Evolutionary conservation across 2,797 vertebrate species (phyloP).

Genomic region (Alectoris magna): DNA sequence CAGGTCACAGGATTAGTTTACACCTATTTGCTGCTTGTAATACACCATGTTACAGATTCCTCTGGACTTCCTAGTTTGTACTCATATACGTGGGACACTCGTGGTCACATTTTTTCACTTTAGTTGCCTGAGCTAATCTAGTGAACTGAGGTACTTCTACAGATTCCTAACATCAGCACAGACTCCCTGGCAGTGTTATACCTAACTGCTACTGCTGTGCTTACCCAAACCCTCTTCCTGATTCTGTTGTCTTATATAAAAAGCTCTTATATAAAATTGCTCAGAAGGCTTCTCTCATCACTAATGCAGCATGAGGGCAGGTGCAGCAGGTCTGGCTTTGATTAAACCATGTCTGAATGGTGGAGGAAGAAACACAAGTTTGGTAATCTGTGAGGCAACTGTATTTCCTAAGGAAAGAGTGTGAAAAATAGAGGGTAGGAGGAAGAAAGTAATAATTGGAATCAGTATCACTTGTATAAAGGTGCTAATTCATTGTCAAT

Average conservation of each 20-base stretch:
- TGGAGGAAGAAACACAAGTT: conserved; percentile 34
- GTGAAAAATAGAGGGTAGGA: not conserved
- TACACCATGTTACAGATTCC: conserved; percentile 66
- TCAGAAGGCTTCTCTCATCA: conserved; percentile 55
- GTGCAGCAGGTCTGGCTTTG: conserved; percentile 18
- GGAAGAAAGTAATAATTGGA: not conserved
- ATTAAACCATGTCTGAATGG: conserved; percentile 24
- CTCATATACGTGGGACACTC: not conserved
- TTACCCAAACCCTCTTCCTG: not conserved
- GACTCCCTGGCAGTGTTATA: conserved; percentile 17
- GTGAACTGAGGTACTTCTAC: conserved; percentile 39
- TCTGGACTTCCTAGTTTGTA: conserved; percentile 68
- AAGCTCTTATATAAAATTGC: not conserved
- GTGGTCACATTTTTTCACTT: conserved; percentile 50
- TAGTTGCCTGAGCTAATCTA: conserved; percentile 48
- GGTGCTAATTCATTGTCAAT: conserved; percentile 14
- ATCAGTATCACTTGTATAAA: not conserved
- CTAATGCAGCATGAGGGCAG: conserved; percentile 28
- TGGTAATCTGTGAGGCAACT: not conserved
- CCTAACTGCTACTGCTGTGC: conserved; percentile 8
- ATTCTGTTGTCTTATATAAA: conserved; percentile 52
- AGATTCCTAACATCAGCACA: conserved; percentile 5
- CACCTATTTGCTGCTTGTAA: conserved; percentile 71
- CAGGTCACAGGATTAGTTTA: conserved; percentile 79
- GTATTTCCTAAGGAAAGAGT: not conserved